Base-by-base conservation (phyloP, 2,113 vertebrate genomes). In the Mesocricetus auratus region DNA sequence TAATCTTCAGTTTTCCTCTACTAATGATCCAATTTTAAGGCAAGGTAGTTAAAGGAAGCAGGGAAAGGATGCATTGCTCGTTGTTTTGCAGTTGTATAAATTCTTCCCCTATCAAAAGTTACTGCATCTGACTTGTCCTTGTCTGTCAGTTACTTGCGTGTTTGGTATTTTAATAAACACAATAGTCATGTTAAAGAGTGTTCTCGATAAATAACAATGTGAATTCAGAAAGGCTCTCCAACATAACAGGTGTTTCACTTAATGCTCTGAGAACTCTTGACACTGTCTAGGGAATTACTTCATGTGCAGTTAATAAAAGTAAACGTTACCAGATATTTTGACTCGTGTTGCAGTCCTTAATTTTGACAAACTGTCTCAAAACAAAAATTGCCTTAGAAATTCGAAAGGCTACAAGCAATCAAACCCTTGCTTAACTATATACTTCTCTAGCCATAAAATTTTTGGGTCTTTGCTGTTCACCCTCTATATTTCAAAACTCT, bases 81-180 rank as follows among this genome's bases (percentile, higher is more conserved):
- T 29, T 78, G 90, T 33, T 87, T 74, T 91, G 22, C 36, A 58
- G 58, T 95, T 86, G 79, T 17, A 45, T 89, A 71, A 96, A 64
- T 45, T 68, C 9, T 1, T 85, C 21, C n/a, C 69, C 5, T 36
- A 1, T 56, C 9, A 19, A 89, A 71, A 92, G 60, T 13, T 50
- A 71, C 71, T 81, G 10, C 58, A n/a, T 83, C 19, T 94, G 13
- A 71, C 1, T 68, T 86, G 17, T 87, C 86, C 31, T 29, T 93
- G 1, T 86, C 36, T 93, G 1, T 86, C 68, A 90, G 11, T 53
- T 60, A 78, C 58, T 82, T 69, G 31, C 33, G 31, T 86, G 31
- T 60, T 68, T 96, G 11, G 21, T 88, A 7, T 86, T 86, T 81
- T 97, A 86, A 94, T 97, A 86, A 94, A n/a, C 21, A 66, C 78